Conservation (phyloP, 2,888 invertebrate species). For the Entomobrya proxima region DNA sequence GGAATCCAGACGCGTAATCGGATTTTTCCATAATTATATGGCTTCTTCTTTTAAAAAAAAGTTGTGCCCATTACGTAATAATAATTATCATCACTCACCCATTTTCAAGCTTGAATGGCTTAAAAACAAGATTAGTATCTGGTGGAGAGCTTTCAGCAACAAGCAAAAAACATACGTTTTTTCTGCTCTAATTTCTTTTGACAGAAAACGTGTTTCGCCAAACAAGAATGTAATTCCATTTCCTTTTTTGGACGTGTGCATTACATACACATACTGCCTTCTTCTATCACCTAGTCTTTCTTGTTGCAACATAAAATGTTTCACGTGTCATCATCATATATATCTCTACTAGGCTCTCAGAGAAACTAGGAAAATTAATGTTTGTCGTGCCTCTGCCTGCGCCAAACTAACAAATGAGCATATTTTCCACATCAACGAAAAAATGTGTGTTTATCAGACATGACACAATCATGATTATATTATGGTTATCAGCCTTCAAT, state of each 20-base stretch:
- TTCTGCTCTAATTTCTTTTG: not conserved
- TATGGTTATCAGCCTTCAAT: no score
- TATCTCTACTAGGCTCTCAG: no score
- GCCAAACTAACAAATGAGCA: not conserved
- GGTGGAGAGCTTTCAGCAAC: not conserved
- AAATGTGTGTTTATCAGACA: not conserved
- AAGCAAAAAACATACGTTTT: not conserved
- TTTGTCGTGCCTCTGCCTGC: no score
- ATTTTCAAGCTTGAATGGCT: not conserved
- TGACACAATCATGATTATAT: not conserved
- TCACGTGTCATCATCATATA: not conserved
- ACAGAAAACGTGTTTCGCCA: not conserved
- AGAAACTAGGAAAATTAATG: no score
- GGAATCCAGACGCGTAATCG: conserved; percentile 12
- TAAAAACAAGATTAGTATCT: not conserved
- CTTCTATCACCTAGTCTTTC: not conserved
- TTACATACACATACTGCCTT: not conserved
- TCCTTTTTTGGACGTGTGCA: not conserved
- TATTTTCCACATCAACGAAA: not conserved
- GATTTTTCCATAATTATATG: not conserved
- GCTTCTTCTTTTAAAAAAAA: not conserved
- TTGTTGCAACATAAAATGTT: not conserved
- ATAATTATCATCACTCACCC: not conserved
- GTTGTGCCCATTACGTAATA: not conserved
- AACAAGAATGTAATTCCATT: not conserved